These are phyloP conservation scores for Brachionus asplanchnoidis DNA, from an alignment of 1,140 invertebrate genomes.

Conservation along the genomic window DNA sequence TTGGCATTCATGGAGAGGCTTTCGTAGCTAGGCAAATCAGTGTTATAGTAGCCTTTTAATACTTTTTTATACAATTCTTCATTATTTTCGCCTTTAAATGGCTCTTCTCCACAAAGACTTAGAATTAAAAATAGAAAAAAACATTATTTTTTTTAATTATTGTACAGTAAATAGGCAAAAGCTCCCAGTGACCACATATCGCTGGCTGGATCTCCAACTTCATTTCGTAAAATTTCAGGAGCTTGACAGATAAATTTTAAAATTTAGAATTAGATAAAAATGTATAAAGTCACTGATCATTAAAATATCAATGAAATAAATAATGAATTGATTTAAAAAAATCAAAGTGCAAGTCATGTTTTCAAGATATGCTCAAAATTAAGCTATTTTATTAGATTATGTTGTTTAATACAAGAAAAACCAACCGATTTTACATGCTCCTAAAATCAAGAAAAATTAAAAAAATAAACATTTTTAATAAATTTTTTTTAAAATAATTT, in stretches of 20 bases:
- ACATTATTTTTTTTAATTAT: background rate
- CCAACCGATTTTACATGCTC: too few species aligned
- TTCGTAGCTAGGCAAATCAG: background rate
- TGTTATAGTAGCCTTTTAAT: background rate
- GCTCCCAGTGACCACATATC: conserved; percentile 37
- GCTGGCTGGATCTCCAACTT: conserved; percentile 18
- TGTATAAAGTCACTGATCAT: too few species aligned
- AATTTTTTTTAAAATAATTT: too few species aligned
- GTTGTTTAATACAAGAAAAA: too few species aligned
- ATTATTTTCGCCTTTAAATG: conserved; percentile 23
- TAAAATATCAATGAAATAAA: too few species aligned
- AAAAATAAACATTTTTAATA: too few species aligned
- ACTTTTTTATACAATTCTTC: conserved; percentile 39
- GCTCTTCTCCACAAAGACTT: conserved; percentile 34
- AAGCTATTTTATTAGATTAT: too few species aligned
- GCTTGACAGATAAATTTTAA: background rate
- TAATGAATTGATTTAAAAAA: too few species aligned
- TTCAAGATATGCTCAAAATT: too few species aligned
- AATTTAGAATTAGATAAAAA: too few species aligned
- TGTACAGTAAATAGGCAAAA: conserved; percentile 32
- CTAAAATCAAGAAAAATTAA: too few species aligned
- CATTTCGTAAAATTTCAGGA: conserved; percentile 28
- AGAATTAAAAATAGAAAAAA: background rate
- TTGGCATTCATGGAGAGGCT: conserved; percentile 23
- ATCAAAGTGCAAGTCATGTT: too few species aligned